Base-by-base conservation (phyloP, 1,140 invertebrate genomes). In the Zaprionus davidi region DNA sequence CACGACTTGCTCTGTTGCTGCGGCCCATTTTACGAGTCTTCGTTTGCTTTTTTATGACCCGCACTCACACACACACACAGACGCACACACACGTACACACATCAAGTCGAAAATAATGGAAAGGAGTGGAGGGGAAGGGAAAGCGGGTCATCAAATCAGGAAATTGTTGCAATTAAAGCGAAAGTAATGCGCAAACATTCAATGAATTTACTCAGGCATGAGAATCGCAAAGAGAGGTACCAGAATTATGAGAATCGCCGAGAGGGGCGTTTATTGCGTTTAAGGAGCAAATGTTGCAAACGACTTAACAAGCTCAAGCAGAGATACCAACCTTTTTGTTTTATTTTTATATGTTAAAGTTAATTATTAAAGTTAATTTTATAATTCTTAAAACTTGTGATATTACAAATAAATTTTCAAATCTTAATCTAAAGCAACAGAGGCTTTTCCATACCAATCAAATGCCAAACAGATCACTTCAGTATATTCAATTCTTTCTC, bases 161-260 rank as follows among this genome's bases (percentile, higher is more conserved):
- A 87, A 81, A 87, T 88, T 70, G 78, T 76, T 78, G 78, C 81
- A 87, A 87, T 87, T 87, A 87, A 81, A 83, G 78, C 64, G 78
- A 72, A 88, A 84, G 83, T 88, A 87, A 87, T 88, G 81, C 80
- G 78, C 56, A 62, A 67, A 70, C 75, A 57, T 70, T 75, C 71
- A 81, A 78, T 75, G 65, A 87, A 68, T 86, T 78, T 74, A 59
- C 22, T 26, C 20, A 38, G 22, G 12, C 3, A 59, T 20, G 20
- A 51, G 41, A 69, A 59, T 36, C 15, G 28, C 66, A n/a, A 5
- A 20, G 24, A 55, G 15, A 31, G n/a, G 65, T 6, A 0, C 6
- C 9, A n/a, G 6, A 55, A 20, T 20, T 41, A 56, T 57, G 36
- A 66, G 51, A 66, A 66, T n/a, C 55, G 12, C 41, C 15, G 38